phyloP scores from a whole-genome alignment of 2,888 invertebrate species.

The Agelastica alni region DNA sequence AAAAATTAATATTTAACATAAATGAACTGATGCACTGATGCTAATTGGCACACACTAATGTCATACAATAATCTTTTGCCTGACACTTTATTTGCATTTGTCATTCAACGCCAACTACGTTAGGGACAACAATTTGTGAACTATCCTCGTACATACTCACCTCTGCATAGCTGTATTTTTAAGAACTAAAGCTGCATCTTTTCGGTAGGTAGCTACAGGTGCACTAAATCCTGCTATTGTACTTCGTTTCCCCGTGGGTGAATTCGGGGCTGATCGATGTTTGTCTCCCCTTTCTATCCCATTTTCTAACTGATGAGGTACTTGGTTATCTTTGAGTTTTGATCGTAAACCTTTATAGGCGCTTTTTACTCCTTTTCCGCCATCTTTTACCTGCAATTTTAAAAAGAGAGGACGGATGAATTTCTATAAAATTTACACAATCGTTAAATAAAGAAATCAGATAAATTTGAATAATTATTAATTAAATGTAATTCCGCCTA shows the following conservation, averaged over 20 bases:
- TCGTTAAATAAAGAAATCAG: too few relatives aligned
- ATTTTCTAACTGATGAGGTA: conserved; percentile 50
- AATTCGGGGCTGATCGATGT: conserved; percentile 69
- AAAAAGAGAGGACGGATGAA: too few relatives aligned
- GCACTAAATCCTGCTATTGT: conserved; percentile 49
- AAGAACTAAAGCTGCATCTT: conserved; percentile 50
- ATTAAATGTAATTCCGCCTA: too few relatives aligned
- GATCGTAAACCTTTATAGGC: conserved; percentile 77
- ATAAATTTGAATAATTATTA: too few relatives aligned
- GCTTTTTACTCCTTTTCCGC: conserved; percentile 75
- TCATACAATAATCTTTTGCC: too few relatives aligned
- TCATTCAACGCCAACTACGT: too few relatives aligned
- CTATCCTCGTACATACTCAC: conserved; percentile 37
- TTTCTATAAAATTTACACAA: too few relatives aligned
- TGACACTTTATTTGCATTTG: too few relatives aligned
- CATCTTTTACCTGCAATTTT: conserved; percentile 67
- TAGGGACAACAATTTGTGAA: too few relatives aligned
- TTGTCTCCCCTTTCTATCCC: conserved; percentile 52
- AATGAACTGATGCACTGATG: too few relatives aligned
- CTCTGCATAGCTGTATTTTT: conserved; percentile 52
- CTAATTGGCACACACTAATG: too few relatives aligned
- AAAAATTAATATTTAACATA: too few relatives aligned
- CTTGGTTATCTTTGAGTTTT: conserved; percentile 60
- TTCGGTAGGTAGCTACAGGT: conserved; percentile 53
- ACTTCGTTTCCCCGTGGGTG: conserved; percentile 64